These are phyloP conservation scores for Poecilia gillii DNA, from an alignment of 2,797 vertebrate species.

Conservation along the genomic window DNA sequence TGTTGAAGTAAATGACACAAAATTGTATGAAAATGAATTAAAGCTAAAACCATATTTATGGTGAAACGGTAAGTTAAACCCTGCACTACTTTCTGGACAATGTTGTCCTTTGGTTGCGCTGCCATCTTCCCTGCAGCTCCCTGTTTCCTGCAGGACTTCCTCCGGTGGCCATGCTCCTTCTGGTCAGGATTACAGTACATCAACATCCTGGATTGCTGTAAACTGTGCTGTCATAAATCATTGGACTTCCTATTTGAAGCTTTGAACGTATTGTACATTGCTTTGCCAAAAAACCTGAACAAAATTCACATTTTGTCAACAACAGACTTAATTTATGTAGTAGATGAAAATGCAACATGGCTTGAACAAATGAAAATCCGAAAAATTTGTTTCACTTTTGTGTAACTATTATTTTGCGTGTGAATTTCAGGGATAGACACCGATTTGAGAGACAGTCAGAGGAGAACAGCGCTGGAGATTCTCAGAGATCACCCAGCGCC, in stretches of 20 bases:
- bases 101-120: conserved; percentile 24
- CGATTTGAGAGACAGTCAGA: conserved; percentile 89
- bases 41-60: background rate
- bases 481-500: conserved; percentile 93
- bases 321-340: background rate
- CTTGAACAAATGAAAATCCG: background rate
- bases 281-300: background rate
- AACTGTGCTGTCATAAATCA: background rate
- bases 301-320: background rate
- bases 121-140: background rate
- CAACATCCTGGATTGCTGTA: conserved; percentile 46
- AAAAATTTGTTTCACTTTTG: background rate
- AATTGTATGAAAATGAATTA: background rate
- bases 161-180: conserved; percentile 41
- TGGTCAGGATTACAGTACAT: conserved; percentile 33
- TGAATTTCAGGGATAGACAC: conserved; percentile 88
- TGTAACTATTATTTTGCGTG: background rate
- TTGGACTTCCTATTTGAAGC: background rate
- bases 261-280: background rate
- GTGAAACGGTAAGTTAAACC: background rate
- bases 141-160: conserved; percentile 65
- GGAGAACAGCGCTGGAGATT: conserved; percentile 93
- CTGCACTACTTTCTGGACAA: background rate
- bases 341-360: background rate
- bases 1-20: background rate